phyloP scores from a whole-genome alignment of 2,888 invertebrate genomes.

The Lamproptera curius region DNA sequence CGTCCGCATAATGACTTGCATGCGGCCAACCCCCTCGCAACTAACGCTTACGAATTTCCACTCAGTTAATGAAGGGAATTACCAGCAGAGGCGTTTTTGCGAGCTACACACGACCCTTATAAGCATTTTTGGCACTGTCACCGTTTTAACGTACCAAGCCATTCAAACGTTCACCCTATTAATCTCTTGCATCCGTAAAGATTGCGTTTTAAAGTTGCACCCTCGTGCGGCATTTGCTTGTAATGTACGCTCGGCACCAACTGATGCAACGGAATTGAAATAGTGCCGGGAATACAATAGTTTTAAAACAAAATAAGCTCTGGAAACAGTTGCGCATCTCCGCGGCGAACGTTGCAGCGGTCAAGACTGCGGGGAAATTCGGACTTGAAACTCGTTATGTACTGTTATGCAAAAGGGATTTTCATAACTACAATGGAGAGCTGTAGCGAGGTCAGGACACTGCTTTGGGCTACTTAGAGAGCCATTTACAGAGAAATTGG shows the following conservation, averaged over 20 bases:
- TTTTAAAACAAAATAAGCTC: slow-evolving; percentile 39
- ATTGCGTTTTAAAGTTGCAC: slow-evolving; percentile 70
- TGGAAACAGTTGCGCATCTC: slow-evolving; percentile 28
- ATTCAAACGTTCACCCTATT: slow-evolving; percentile 64
- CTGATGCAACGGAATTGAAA: slow-evolving; percentile 40
- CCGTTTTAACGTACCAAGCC: slow-evolving; percentile 38
- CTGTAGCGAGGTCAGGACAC: slow-evolving; percentile 49
- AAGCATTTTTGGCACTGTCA: slow-evolving; percentile 65
- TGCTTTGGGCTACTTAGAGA: slow-evolving; percentile 68
- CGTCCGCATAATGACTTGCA: slow-evolving; percentile 75
- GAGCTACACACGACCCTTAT: slow-evolving; percentile 33
- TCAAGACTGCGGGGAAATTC: slow-evolving; percentile 31
- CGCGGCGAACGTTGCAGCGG: slow-evolving; percentile 27
- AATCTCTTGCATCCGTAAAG: slow-evolving; percentile 63
- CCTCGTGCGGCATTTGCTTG: slow-evolving; percentile 58
- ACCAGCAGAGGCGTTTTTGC: slow-evolving; percentile 58
- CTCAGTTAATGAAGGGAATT: slow-evolving; percentile 63
- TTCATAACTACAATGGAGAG: slow-evolving; percentile 55
- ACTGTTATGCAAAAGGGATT: slow-evolving; percentile 53
- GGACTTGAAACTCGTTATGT: slow-evolving; percentile 37
- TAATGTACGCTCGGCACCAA: slow-evolving; percentile 45
- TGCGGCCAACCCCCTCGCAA: slow-evolving; percentile 56
- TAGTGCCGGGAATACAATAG: slow-evolving; percentile 31
- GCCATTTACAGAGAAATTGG: slow-evolving; percentile 68
- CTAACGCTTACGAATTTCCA: slow-evolving; percentile 66